These are phyloP conservation scores for Drosophila asahinai DNA, from an alignment of 1,140 invertebrate genomes.

Conservation along the genomic window DNA sequence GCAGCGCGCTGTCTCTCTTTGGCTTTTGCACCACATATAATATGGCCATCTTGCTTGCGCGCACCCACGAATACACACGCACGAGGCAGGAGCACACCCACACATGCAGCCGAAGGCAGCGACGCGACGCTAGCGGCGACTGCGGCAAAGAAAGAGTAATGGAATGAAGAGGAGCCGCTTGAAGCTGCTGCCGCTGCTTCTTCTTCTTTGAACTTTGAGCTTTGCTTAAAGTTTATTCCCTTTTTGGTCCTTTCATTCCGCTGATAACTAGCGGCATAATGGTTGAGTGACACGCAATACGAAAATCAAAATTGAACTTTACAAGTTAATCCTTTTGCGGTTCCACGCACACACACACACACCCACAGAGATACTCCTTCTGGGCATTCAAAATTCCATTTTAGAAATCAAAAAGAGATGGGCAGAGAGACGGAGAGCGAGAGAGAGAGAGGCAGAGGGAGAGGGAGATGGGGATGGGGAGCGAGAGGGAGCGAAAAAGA, in stretches of 20 bases:
- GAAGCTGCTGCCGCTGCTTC: constrained; percentile 13
- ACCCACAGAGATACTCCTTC: constrained; percentile 20
- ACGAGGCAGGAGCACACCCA: constrained; percentile 27
- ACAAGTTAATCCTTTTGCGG: constrained; percentile 78
- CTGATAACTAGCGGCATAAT: constrained; percentile 63
- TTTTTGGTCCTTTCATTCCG: constrained; percentile 26
- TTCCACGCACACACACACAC: constrained; percentile 24
- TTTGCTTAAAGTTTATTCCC: constrained; percentile 40
- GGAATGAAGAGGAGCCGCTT: constrained; percentile 21
- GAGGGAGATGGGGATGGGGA: background rate
- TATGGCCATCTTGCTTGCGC: constrained; percentile 56
- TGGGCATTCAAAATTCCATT: constrained; percentile 50
- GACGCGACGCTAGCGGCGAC: background rate
- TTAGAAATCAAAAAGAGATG: constrained; percentile 35
- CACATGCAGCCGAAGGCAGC: constrained; percentile 3
- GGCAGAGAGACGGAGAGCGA: background rate
- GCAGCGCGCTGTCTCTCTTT: constrained; percentile 20
- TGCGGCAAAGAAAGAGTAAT: constrained; percentile 14
- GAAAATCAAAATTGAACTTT: constrained; percentile 83
- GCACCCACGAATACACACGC: constrained; percentile 33
- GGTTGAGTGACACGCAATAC: constrained; percentile 67
- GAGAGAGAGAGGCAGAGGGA: background rate
- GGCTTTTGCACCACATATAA: background rate
- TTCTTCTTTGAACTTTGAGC: constrained; percentile 50
- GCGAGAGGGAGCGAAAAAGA: constrained; percentile 19